Conservation (phyloP, 1,140 invertebrate genomes). For the Berghia stephanieae region DNA sequence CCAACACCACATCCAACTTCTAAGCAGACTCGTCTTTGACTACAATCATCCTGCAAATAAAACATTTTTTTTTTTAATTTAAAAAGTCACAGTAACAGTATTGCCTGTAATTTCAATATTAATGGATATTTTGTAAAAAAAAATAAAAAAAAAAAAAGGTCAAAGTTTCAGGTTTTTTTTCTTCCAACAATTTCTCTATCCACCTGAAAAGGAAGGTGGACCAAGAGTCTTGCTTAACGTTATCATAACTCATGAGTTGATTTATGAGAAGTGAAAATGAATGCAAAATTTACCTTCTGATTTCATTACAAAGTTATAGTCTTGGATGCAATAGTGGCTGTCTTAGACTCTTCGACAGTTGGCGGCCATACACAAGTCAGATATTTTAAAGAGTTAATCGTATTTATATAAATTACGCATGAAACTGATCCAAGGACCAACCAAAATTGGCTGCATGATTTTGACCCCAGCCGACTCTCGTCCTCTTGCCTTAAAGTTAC, state of each 20-base stretch:
- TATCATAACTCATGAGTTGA: not conserved
- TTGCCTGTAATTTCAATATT: not conserved
- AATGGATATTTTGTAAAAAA: not conserved
- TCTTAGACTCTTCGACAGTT: too few species aligned
- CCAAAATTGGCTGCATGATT: too few species aligned
- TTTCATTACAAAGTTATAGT: not conserved
- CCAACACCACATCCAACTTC: conserved; percentile 98
- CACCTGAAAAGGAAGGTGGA: not conserved
- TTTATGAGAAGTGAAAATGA: not conserved
- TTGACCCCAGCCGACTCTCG: too few species aligned
- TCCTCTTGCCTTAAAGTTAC: too few species aligned
- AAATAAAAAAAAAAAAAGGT: not conserved
- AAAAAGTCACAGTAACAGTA: not conserved
- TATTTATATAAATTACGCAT: too few species aligned
- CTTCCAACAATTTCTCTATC: not conserved
- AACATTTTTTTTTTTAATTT: too few species aligned
- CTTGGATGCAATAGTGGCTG: not conserved
- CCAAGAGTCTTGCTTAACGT: not conserved
- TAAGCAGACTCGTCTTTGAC: conserved; percentile 66
- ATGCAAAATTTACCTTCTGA: not conserved
- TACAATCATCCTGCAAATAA: conserved; percentile 22
- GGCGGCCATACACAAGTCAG: too few species aligned
- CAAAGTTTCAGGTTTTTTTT: not conserved
- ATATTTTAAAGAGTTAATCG: too few species aligned
- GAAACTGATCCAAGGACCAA: too few species aligned